phyloP scores from a whole-genome alignment of 1,140 invertebrate species.

The Cheumatopsyche charites region DNA sequence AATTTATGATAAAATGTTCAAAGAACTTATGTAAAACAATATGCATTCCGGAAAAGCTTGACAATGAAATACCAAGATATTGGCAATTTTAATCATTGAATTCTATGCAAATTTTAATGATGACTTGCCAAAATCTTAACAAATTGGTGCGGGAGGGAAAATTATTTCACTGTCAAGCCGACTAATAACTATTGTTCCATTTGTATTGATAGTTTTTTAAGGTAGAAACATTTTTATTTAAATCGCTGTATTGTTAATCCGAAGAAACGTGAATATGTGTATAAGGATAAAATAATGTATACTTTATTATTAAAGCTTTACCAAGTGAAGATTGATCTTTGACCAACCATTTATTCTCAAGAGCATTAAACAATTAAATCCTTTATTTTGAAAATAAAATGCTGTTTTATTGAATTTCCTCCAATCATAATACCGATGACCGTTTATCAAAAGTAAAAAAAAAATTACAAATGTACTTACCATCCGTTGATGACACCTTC shows the following conservation, averaged over 20 bases:
- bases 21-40: slow-evolving; percentile 5
- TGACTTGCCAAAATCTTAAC: slow-evolving; percentile 47
- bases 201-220: slow-evolving; percentile 29
- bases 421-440: not conserved
- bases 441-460: no score
- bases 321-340: slow-evolving; percentile 32
- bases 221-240: slow-evolving; percentile 23
- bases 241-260: slow-evolving; percentile 26
- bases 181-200: not conserved
- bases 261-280: not conserved
- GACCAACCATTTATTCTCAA: slow-evolving; percentile 38
- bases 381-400: slow-evolving; percentile 37
- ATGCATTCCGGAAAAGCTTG: slow-evolving; percentile 42
- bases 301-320: slow-evolving; percentile 41
- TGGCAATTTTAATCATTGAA: slow-evolving; percentile 48
- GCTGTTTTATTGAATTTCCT: not conserved
- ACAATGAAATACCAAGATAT: slow-evolving; percentile 42
- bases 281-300: slow-evolving; percentile 23
- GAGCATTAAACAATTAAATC: slow-evolving; percentile 43
- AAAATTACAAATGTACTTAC: slow-evolving; percentile 62
- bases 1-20: not conserved
- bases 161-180: slow-evolving; percentile 35
- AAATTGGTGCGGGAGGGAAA: slow-evolving; percentile 44
- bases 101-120: slow-evolving; percentile 40
- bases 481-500: slow-evolving; percentile 90